Base-by-base conservation (phyloP, 2,888 invertebrate species). In the Philereme transversata region DNA sequence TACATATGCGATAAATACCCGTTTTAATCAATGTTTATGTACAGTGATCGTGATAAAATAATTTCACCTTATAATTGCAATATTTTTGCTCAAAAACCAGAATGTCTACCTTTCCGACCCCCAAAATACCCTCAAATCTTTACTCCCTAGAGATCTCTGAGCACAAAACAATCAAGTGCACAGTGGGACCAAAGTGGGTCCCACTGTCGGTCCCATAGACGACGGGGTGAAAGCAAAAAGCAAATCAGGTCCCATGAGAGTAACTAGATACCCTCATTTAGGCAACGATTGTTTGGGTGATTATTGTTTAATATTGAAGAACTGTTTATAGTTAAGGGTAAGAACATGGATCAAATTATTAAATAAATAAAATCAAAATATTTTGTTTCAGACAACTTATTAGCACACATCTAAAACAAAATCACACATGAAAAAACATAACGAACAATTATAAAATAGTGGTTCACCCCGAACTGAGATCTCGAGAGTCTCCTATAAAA, bases 191-290 rank as follows among this genome's bases (percentile, higher is more conserved):
- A 62, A 56, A 59, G 60, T 62, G 64, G 55, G 63, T 43, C 58
- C 57, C 61, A 49, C 34, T 22, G 6, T 40, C 36, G 60, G 55
- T 55, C 41, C 10, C 6, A 41, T 22, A 55, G 62, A 51, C 62
- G 11, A 22, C 43, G 41, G 60, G 51, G 76, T 71, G 74, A 71
- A 74, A 74, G 72, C 68, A 75, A 75, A 78, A 78, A 82, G 79
- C 81, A 79, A 83, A 81, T 78, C 78, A 78, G 70, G 69, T 72
- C 85, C 72, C 80, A 55, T 57, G 76, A 82, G 86, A 77, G 88
- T 75, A 82, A 88, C 82, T 70, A 66, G 86, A 87, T 86, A 85
- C 76, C 68, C 80, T 86, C 86, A 84, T 87, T 87, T 65, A 77
- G 69, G 72, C 76, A 81, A 81, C 81, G 77, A 76, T 73, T 74